Base-by-base conservation (phyloP, 2,113 vertebrate genomes). In the Narcine bancroftii region DNA sequence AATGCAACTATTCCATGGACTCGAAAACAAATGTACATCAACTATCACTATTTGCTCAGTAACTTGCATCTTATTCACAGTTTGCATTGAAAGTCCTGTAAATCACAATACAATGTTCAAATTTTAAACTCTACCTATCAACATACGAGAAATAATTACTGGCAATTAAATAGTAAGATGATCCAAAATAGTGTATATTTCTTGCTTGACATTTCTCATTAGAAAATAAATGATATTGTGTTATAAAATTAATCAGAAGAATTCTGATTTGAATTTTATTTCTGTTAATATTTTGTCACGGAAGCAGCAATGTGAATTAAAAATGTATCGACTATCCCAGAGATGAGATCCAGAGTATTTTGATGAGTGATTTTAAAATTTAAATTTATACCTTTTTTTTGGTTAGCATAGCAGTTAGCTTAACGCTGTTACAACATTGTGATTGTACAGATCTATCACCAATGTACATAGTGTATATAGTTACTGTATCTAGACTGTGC, bases 11-110 rank as follows among this genome's bases (percentile, higher is more conserved):
- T 47, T 69, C 39, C 39, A 6, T 69, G 65, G 63, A 66, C 63
- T 71, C 89, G n/a, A 71, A 91, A 91, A 91, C 89, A 47, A 91
- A 47, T 91, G 10, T 47, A 6, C 17, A 26, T 69, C 42, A 91
- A 47, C 45, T 21, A 91, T 29, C 63, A 45, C 24, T 33, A 91
- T 42, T 4, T 47, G 26, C 39, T 29, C 36, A 45, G 3, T 47
- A 47, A 91, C 3, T 39, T 47, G 42, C 42, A 69, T 71, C 63
- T 69, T 91, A 33, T 33, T 63, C 39, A 71, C 65, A 33, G 39
- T 1, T 47, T 63, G 33, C 65, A 47, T 24, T 47, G 65, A 33
- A 24, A 69, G 42, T 47, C 89, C 65, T 65, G 60, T 65, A 89
- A 89, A 91, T 69, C 89, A 69, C 21, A 33, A 47, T 26, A 91